Evolutionary conservation across 2,797 vertebrate genomes (phyloP).

Genomic region (Melopsittacus undulatus): DNA sequence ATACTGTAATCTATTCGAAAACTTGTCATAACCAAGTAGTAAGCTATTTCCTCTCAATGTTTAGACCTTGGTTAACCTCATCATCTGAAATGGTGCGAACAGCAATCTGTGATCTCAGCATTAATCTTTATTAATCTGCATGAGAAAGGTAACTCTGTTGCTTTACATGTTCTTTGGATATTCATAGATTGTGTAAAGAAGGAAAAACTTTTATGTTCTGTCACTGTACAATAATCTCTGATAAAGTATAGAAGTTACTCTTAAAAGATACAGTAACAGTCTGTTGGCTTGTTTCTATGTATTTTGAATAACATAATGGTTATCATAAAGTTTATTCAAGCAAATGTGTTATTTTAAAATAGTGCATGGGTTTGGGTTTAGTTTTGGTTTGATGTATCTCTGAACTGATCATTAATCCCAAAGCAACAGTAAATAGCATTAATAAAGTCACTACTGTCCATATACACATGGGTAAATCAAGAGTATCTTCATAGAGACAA

Average conservation of each 20-base stretch:
- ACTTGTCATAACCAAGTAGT: neutral
- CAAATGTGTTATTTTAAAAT: neutral
- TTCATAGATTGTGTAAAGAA: neutral
- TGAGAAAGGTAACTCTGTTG: neutral
- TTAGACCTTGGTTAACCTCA: neutral
- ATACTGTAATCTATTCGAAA: neutral
- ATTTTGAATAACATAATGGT: neutral
- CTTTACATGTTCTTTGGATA: neutral
- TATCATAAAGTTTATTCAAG: neutral
- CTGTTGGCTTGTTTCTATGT: neutral
- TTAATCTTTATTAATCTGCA: neutral
- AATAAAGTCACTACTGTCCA: neutral
- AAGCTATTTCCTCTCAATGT: neutral
- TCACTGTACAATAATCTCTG: fast-evolving
- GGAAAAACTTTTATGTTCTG: neutral
- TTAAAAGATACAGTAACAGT: neutral
- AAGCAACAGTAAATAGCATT: neutral
- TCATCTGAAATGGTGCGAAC: neutral
- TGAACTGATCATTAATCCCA: neutral
- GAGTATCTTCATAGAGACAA: neutral
- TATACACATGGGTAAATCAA: neutral
- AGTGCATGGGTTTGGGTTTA: neutral
- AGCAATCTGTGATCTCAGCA: neutral
- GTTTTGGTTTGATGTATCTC: neutral
- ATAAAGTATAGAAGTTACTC: neutral